phyloP scores from a whole-genome alignment of 2,113 vertebrate genomes.

The Bubalus kerabau region DNA sequence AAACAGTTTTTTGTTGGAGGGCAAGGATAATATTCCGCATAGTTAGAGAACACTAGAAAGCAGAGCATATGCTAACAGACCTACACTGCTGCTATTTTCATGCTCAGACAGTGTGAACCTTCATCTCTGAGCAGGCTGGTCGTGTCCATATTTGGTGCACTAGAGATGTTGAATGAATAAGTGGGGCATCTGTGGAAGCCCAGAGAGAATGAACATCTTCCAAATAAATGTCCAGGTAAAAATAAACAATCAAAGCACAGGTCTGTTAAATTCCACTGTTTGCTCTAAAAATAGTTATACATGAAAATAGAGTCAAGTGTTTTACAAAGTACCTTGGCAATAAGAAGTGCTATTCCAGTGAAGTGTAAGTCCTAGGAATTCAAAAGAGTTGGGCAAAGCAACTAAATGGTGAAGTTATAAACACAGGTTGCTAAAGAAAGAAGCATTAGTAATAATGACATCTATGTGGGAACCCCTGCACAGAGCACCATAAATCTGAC shows the following conservation, averaged over 20 bases:
- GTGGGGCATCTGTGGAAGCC: constrained; percentile 77
- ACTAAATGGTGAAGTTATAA: constrained; percentile 77
- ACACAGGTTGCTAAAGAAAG: constrained; percentile 69
- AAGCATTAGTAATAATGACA: constrained; percentile 67
- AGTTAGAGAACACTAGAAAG: not conserved
- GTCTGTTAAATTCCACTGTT: constrained; percentile 75
- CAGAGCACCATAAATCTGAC: constrained; percentile 48
- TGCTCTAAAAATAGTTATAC: constrained; percentile 81
- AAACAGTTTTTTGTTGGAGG: not conserved
- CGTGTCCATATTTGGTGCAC: constrained; percentile 84
- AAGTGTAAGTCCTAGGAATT: constrained; percentile 81
- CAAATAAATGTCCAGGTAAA: constrained; percentile 81
- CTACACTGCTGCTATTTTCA: not conserved
- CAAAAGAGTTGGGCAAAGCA: constrained; percentile 74
- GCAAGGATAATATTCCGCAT: not conserved
- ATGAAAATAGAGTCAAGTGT: constrained; percentile 82
- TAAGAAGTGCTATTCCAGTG: constrained; percentile 79
- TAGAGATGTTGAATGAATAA: constrained; percentile 80
- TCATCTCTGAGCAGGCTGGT: constrained; percentile 70
- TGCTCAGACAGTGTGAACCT: constrained; percentile 51
- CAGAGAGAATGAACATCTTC: constrained; percentile 76
- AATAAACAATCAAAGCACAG: constrained; percentile 79
- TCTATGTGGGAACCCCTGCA: constrained; percentile 60
- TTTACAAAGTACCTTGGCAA: constrained; percentile 81
- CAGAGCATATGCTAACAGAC: not conserved